Conservation (phyloP, 2,113 vertebrate species). For the Corydoras maculifer region DNA sequence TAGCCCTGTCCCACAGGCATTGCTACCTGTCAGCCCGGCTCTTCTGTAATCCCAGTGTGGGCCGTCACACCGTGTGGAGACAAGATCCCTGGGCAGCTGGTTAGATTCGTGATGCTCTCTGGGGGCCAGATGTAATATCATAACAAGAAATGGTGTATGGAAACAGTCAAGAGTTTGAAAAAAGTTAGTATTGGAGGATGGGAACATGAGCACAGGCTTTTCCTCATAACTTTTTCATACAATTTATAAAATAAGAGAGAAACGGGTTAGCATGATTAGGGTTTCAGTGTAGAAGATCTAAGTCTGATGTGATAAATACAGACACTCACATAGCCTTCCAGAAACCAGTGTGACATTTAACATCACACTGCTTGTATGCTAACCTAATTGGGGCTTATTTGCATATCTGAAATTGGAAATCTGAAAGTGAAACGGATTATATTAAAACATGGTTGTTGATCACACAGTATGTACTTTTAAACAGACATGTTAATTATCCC, state of each 20-base stretch:
- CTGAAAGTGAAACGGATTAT: background rate
- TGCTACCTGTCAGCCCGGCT: slow-evolving; percentile 23
- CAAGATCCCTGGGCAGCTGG: background rate
- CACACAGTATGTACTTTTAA: background rate
- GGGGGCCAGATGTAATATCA: background rate
- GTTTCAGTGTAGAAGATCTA: background rate
- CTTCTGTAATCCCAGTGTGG: slow-evolving; percentile 19
- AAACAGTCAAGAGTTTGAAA: no score
- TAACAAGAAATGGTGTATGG: no score
- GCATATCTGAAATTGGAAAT: slow-evolving; percentile 1
- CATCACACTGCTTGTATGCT: slow-evolving; percentile 1
- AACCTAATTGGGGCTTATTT: slow-evolving; percentile 25
- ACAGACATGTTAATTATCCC: background rate
- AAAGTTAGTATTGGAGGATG: slow-evolving; percentile 5
- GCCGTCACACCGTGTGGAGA: slow-evolving; percentile 5
- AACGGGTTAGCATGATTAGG: background rate
- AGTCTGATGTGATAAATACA: slow-evolving; percentile 3
- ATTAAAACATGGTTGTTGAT: background rate
- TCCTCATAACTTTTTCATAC: no score
- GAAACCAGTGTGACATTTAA: background rate
- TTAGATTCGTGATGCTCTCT: background rate
- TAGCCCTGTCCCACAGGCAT: background rate
- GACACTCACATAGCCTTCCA: background rate
- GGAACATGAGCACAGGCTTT: no score
- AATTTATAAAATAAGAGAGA: no score